These are phyloP conservation scores for Lepisosteus oculatus DNA, from an alignment of 2,113 vertebrate genomes.

Conservation along the genomic window DNA sequence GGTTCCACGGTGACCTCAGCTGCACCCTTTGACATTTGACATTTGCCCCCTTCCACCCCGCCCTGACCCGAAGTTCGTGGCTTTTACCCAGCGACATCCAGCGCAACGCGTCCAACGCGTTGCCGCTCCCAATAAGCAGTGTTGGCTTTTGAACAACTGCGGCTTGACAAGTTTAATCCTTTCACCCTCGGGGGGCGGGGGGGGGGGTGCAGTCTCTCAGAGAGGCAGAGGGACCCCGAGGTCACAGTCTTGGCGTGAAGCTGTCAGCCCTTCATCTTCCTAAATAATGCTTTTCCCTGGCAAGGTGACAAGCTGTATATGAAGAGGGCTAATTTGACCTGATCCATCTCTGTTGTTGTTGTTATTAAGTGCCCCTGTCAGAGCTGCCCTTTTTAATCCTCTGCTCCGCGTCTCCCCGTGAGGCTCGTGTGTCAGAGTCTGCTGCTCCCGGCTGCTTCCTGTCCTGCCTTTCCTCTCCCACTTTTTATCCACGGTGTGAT, in stretches of 20 bases:
- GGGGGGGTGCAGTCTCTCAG: no score
- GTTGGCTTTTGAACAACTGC: no score
- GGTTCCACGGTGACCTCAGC: no score
- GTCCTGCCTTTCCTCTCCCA: no score
- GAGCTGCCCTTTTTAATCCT: background rate
- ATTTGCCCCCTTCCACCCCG: no score
- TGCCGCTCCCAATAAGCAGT: no score
- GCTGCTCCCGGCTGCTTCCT: conserved; percentile 1
- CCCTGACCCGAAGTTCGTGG: no score
- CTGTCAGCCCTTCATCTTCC: conserved; percentile 50
- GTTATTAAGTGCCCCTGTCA: conserved; percentile 17
- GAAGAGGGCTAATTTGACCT: conserved; percentile 40
- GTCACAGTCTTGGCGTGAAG: conserved; percentile 18
- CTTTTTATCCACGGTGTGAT: no score
- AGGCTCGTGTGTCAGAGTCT: conserved; percentile 20
- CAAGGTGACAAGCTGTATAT: conserved; percentile 39
- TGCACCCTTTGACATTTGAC: no score
- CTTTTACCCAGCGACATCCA: no score
- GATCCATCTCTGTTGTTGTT: conserved; percentile 39
- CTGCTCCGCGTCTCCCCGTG: conserved; percentile 11
- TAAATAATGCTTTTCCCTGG: conserved; percentile 48
- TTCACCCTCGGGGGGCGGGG: conserved; percentile 28
- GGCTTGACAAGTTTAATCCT: conserved; percentile 19
- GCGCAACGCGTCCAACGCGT: no score
- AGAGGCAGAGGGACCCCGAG: conserved; percentile 17